phyloP scores from a whole-genome alignment of 1,140 invertebrate species.

The Brachionus rotundiformis region DNA sequence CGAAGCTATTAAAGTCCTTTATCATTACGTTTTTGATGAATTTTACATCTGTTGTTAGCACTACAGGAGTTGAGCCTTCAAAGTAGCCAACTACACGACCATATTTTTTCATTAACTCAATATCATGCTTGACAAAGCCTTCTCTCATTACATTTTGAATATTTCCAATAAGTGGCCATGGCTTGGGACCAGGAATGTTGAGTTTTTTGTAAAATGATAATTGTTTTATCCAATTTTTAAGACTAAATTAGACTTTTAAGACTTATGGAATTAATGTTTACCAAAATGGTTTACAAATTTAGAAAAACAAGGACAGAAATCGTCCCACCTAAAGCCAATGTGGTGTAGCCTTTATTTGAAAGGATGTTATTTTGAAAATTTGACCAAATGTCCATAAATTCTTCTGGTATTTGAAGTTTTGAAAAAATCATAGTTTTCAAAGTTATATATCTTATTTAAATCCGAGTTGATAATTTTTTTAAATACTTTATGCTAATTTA shows the following conservation, averaged over 20 bases:
- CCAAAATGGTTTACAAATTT: not conserved
- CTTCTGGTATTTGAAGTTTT: not conserved
- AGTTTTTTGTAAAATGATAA: not conserved
- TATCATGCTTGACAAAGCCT: slow-evolving; percentile 34
- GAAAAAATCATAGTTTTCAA: not conserved
- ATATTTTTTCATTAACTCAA: slow-evolving; percentile 42
- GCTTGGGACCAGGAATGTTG: slow-evolving; percentile 31
- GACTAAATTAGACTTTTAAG: not conserved
- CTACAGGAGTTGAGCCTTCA: slow-evolving; percentile 52
- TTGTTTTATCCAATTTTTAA: slow-evolving; percentile 12
- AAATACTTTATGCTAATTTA: not conserved
- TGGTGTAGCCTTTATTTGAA: not conserved
- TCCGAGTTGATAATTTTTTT: not conserved
- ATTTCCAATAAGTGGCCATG: slow-evolving; percentile 26
- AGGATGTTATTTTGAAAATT: not conserved
- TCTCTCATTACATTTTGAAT: slow-evolving; percentile 4
- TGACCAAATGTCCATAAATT: not conserved
- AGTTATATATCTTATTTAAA: not conserved
- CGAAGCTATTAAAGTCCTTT: slow-evolving; percentile 54
- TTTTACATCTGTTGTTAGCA: slow-evolving; percentile 53
- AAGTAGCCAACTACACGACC: slow-evolving; percentile 40
- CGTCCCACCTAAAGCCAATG: not conserved
- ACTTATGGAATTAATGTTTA: not conserved
- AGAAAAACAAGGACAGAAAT: not conserved
- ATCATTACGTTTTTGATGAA: slow-evolving; percentile 55